Base-by-base conservation (phyloP, 1,140 invertebrate genomes). In the Nasonia giraulti region DNA sequence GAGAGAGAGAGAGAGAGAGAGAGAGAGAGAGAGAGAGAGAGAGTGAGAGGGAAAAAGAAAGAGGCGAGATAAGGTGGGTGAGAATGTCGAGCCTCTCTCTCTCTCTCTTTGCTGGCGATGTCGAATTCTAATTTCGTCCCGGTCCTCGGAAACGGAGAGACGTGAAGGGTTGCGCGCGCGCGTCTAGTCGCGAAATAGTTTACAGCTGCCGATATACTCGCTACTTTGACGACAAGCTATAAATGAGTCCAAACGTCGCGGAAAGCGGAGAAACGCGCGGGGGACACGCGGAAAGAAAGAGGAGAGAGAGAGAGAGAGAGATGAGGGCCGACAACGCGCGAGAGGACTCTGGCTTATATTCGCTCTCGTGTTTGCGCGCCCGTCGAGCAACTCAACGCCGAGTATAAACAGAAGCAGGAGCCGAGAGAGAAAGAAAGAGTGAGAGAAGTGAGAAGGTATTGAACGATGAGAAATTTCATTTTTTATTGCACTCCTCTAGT, bases 101-200 rank as follows among this genome's bases (percentile, higher is more conserved):
- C 68, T 31, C 14, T 68, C 66, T 27, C 66, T 27, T 23, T 68
- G n/a, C 2, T 47, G 40, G 71, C 78, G 83, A 85, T 55, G 80
- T 82, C 66, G 47, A 85, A 83, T 81, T 85, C 84, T 87, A 87
- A 85, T 84, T 87, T 79, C 73, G 84, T 83, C 84, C 81, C 82
- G 81, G 50, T 82, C 78, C 84, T 84, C 84, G 81, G 80, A 87
- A 87, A 85, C 83, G 37, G 27, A 83, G 62, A 69, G 69, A 44
- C 44, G 62, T 40, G 50, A 82, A 82, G 80, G 82, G 74, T 83
- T 44, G 40, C 68, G 69, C 80, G 79, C 83, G 66, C 75, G 85
- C 83, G 85, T 86, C 85, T 86, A 86, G 73, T 80, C 85, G 85
- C 85, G 82, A 83, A 86, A 86, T 86, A 86, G 85, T 86, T 86